Evolutionary conservation across 2,797 vertebrate genomes (phyloP).

Genomic region (Catostomus latipinnis): DNA sequence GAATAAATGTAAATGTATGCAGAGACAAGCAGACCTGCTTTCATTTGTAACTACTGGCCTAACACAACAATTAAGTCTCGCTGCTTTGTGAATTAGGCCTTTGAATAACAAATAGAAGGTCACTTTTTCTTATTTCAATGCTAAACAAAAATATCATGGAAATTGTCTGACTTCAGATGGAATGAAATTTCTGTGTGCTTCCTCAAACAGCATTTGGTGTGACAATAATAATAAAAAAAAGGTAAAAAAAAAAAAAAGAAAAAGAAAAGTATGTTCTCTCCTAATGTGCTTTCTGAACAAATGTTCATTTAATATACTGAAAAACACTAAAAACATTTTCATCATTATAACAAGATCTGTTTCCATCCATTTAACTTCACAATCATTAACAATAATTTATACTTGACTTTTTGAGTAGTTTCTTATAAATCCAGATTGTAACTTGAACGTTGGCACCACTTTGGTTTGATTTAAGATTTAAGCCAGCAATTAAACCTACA

Average conservation of each 20-base stretch:
- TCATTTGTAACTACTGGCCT: slow-evolving; percentile 48
- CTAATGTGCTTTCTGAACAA: no score
- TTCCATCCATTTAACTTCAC: no score
- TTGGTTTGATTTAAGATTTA: no score
- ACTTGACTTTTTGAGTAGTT: no score
- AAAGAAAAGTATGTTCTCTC: no score
- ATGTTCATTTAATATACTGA: no score
- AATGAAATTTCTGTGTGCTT: background rate
- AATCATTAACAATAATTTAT: no score
- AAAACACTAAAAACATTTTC: no score
- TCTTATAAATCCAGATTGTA: no score
- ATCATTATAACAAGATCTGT: no score
- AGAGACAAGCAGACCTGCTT: slow-evolving; percentile 27
- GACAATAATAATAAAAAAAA: background rate
- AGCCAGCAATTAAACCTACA: no score
- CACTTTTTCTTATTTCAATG: slow-evolving; percentile 37
- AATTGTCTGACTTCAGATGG: background rate
- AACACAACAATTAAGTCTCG: slow-evolving; percentile 54
- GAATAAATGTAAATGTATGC: slow-evolving; percentile 25
- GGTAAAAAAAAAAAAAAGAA: background rate
- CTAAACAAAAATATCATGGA: slow-evolving; percentile 55
- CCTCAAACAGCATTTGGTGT: background rate
- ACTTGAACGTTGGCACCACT: no score
- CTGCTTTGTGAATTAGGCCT: slow-evolving; percentile 48
- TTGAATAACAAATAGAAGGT: slow-evolving; percentile 58